These are phyloP conservation scores for Peucedramus taeniatus DNA, from an alignment of 2,113 vertebrate genomes.

Conservation along the genomic window DNA sequence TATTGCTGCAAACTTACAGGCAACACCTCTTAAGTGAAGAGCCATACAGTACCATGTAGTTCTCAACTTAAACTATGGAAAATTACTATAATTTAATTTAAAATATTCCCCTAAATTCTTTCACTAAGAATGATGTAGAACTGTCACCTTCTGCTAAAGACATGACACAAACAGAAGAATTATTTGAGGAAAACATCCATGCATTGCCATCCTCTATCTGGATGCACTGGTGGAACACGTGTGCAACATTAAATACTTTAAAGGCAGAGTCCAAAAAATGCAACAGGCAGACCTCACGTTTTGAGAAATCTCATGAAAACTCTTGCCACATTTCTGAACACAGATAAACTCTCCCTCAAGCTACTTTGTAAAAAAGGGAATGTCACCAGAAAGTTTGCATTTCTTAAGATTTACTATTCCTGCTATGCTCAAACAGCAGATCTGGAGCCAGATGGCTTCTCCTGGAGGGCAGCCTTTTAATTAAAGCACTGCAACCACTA, in stretches of 20 bases:
- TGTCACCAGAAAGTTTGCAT: not conserved
- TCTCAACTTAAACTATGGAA: not conserved
- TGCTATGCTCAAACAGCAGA: not conserved
- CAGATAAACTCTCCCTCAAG: not conserved
- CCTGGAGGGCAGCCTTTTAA: not conserved
- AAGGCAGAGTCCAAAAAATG: not conserved
- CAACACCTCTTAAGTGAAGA: not conserved
- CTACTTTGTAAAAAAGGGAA: not conserved
- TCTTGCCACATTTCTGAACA: not conserved
- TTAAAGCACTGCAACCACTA: not conserved
- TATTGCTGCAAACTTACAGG: not conserved
- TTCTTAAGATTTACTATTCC: not conserved
- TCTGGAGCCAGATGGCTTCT: not conserved
- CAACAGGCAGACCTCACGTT: not conserved
- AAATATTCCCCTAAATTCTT: not conserved
- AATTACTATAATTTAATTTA: not conserved
- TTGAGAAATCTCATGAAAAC: not conserved
- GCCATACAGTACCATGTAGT: not conserved
- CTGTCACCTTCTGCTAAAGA: not conserved
- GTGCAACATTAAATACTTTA: not conserved
- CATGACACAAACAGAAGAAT: not conserved
- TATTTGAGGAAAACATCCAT: not conserved
- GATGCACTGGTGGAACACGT: rapidly evolving
- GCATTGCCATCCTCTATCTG: not conserved
- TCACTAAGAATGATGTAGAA: not conserved